A percentile compares a stretch with the other conserved stretches of the same genome.
Conservation (phyloP, 2,797 vertebrate species). For the Eospalax fontanierii region DNA sequence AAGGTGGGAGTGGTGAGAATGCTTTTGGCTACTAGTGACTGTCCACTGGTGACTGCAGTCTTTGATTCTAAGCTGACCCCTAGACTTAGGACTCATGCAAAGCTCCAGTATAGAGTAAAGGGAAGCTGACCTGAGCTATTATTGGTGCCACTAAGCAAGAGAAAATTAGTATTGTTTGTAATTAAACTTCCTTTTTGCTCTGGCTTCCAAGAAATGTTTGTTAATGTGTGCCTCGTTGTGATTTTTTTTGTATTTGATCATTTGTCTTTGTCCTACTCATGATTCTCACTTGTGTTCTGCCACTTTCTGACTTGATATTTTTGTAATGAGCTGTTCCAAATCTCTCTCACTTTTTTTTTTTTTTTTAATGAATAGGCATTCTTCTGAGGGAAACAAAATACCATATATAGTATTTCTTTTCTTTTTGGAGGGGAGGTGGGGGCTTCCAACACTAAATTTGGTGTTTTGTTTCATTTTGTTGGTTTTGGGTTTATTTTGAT, state of each 20-base stretch:
- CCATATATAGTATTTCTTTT: constrained; percentile 17
- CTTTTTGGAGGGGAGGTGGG: background rate
- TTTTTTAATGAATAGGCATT: background rate
- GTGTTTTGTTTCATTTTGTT: background rate
- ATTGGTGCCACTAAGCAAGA: background rate
- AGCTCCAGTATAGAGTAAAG: background rate
- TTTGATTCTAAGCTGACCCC: background rate
- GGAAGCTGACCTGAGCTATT: background rate
- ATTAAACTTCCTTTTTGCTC: background rate
- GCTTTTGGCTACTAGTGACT: background rate
- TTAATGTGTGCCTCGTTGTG: constrained; percentile 14
- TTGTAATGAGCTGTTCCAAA: constrained; percentile 7
- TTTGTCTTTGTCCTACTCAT: constrained; percentile 30
- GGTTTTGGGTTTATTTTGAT: background rate
- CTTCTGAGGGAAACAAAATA: constrained; percentile 51
- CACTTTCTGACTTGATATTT: constrained; percentile 22
- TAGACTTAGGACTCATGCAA: background rate
- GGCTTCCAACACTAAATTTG: background rate
- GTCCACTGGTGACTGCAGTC: background rate
- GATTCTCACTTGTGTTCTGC: constrained; percentile 30
- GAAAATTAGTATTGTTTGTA: background rate
- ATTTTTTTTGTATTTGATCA: constrained; percentile 26
- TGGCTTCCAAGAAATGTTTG: constrained; percentile 31
- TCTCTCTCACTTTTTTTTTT: too few species aligned
- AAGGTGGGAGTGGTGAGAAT: rapidly evolving